Conservation (phyloP, 2,113 vertebrate genomes). For the Holacanthus passer region DNA sequence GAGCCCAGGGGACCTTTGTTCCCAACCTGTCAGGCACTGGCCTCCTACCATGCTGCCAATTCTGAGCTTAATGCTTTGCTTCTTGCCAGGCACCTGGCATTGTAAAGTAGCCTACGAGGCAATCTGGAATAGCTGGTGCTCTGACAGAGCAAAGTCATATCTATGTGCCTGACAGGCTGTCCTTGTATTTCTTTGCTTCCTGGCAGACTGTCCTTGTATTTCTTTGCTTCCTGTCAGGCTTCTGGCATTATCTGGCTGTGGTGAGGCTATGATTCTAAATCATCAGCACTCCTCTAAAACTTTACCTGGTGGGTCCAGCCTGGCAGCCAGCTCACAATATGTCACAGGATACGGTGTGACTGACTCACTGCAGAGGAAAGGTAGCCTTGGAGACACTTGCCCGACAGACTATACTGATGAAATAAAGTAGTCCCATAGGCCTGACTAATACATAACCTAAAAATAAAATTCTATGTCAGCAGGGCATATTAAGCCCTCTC, state of each 20-base stretch:
- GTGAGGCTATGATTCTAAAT: slow-evolving; percentile 3
- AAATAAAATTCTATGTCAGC: not conserved
- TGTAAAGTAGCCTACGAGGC: slow-evolving; percentile 7
- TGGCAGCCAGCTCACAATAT: not conserved
- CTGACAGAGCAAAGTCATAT: slow-evolving; percentile 19
- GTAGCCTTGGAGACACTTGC: not conserved
- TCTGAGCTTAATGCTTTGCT: not conserved
- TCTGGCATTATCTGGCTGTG: not conserved
- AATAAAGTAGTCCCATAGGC: not conserved
- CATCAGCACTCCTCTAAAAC: slow-evolving; percentile 10
- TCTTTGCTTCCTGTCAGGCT: slow-evolving; percentile 26
- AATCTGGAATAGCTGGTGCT: slow-evolving; percentile 15
- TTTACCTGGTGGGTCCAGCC: not conserved
- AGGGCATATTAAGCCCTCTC: not conserved
- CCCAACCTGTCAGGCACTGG: not conserved
- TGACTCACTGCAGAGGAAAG: not conserved
- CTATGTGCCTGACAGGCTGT: slow-evolving; percentile 17
- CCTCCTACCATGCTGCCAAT: not conserved
- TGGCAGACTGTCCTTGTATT: slow-evolving; percentile 10
- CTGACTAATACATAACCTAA: not conserved
- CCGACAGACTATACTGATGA: not conserved
- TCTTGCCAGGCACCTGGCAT: slow-evolving; percentile 8
- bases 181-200: slow-evolving; percentile 3
- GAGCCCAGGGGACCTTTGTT: not conserved
- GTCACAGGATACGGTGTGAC: not conserved